These are phyloP conservation scores for Halichondria panicea DNA, from an alignment of 37 sponge, comb jelly and placozoan species.

Conservation along the genomic window DNA sequence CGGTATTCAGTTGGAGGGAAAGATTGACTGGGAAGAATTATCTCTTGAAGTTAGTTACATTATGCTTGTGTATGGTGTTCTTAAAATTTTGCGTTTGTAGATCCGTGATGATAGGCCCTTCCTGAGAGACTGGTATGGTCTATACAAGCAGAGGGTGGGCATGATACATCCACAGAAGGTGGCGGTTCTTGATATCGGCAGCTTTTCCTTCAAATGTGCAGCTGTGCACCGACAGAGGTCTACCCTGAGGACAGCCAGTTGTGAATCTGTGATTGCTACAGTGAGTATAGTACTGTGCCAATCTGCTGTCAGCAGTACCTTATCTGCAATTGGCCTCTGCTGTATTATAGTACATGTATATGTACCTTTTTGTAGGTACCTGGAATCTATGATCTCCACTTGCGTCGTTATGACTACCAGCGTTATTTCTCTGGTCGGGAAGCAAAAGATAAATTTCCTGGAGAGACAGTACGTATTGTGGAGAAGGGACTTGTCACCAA, in stretches of 20 bases:
- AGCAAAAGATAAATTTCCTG: conserved; percentile 24
- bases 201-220: conserved; percentile 42
- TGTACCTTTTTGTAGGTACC: too few species aligned
- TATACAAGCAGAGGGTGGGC: conserved; percentile 25
- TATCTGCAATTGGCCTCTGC: too few species aligned
- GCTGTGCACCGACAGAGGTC: neutral
- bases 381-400: conserved; percentile 41
- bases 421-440: conserved; percentile 42
- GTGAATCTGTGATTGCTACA: conserved; percentile 19
- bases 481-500: neutral
- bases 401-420: conserved; percentile 12
- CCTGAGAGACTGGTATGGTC: conserved; percentile 38
- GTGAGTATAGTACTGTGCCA: neutral
- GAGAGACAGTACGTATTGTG: neutral
- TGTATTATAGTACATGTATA: too few species aligned
- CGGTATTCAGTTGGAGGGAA: neutral
- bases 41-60: neutral
- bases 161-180: neutral
- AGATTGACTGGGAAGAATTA: neutral
- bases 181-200: conserved; percentile 20
- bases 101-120: conserved; percentile 15
- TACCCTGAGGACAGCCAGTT: conserved; percentile 2
- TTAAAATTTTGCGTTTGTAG: neutral
- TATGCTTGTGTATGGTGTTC: neutral
- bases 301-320: too few species aligned